Evolutionary conservation across 2,888 invertebrate species (phyloP).

Genomic region (Mesoligia furuncula): DNA sequence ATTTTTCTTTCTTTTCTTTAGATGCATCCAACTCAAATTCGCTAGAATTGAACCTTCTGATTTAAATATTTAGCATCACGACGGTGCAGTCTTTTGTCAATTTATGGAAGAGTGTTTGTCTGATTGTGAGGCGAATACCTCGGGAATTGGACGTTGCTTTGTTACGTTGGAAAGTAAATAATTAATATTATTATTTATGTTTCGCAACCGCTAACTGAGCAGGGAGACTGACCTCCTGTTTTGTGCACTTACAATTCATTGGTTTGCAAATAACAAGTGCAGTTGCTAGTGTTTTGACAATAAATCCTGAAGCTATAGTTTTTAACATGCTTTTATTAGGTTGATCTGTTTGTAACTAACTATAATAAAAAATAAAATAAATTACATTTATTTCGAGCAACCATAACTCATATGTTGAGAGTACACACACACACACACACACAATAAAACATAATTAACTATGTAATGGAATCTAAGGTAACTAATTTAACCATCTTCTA

Average conservation of each 20-base stretch:
- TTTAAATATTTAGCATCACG: background rate
- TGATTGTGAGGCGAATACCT: conserved; percentile 55
- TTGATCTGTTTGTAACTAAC: too few species aligned
- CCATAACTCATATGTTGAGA: too few species aligned
- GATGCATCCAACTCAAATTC: background rate
- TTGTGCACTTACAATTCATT: background rate
- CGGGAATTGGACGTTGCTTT: conserved; percentile 40
- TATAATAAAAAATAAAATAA: too few species aligned
- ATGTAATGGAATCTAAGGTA: too few species aligned
- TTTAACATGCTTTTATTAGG: too few species aligned
- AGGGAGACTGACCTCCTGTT: background rate
- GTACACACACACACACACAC: too few species aligned
- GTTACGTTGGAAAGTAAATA: conserved; percentile 47
- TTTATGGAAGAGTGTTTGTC: conserved; percentile 62
- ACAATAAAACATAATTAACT: too few species aligned
- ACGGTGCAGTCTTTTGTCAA: conserved; percentile 57
- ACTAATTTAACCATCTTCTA: too few species aligned
- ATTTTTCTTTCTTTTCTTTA: background rate
- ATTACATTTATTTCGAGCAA: too few species aligned
- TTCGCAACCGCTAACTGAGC: background rate
- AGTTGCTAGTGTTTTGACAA: background rate
- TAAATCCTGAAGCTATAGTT: background rate
- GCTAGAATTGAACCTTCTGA: conserved; percentile 36
- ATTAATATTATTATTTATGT: conserved; percentile 50
- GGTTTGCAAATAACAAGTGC: background rate